Base-by-base conservation (phyloP, 1,140 invertebrate genomes). In the Telenomus remus region DNA sequence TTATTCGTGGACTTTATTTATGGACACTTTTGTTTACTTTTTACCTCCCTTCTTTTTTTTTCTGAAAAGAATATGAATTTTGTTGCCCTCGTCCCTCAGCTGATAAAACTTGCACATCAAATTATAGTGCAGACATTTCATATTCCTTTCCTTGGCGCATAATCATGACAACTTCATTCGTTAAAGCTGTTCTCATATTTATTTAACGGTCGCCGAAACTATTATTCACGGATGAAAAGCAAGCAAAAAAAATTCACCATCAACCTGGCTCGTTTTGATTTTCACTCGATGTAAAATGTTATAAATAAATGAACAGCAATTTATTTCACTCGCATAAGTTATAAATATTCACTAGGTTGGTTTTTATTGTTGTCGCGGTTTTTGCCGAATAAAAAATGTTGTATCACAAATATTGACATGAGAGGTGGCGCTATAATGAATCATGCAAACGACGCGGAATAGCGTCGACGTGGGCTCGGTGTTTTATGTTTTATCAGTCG, bases 1-100 rank as follows among this genome's bases (percentile, higher is more conserved):
- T 34, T 19, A 44, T 47, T 56, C 15, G 15, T 16, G 10, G n/a
- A n/a, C n/a, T n/a, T n/a, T 56, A 43, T 44, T 43, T 44, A 34
- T 16, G 11, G 50, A 13, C 51, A n/a, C 37, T 54, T 54, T 54
- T 64, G 33, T 35, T 46, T 54, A 47, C 39, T 43, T 43, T 50
- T 19, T 19, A n/a, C n/a, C n/a, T n/a, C n/a, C n/a, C n/a, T n/a
- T n/a, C n/a, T 39, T 39, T 39, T 37, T 3, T 53, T 37, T 46
- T 14, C 19, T 6, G 6, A 27, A 27, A 27, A 27, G 19, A 27
- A 6, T 15, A 14, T 47, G 47, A 48, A 9, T 16, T 46, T 54
- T 54, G 34, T 50, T 43, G 19, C 4, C 12, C 39, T 37, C 15
- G 11, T 15, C 39, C 14, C 12, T 34, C 27, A n/a, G 33, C 27